Evolutionary conservation across 2,888 invertebrate species (phyloP), one percentile per base, ranked within the genome.

Genomic region (Caenorhabditis sp.): DNA sequence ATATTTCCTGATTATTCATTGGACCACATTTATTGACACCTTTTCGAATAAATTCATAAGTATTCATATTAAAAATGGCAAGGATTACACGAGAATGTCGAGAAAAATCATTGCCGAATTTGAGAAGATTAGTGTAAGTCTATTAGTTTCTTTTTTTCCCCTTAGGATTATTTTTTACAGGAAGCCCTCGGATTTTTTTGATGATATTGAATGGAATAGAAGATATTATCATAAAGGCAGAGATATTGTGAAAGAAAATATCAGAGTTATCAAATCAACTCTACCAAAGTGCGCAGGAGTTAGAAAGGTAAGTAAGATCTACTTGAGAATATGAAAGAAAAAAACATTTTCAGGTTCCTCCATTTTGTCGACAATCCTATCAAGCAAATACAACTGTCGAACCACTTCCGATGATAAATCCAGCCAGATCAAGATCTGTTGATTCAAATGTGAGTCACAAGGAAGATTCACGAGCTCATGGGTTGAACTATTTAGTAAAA

Each of bases 191-290:
- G 65, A 65, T 26, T 65, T 54, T 17, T 73, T 68, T 21, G 61
- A 65, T 8, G 68, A 68, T 50, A 68, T 68, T 12, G 65, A 73
- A 61, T 67, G 67, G 72, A 67, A 60, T 68, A 65, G 0, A 73
- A 60, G 62, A 27, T 78, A 68, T 52, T 73, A 76, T 67, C 60
- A 66, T 31, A 53, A 38, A 14, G 64, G 61, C 27, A 61, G 80
- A 25, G 77, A 80, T 57, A 80, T 80, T 50, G 75, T 80, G 1
- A 66, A 59, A 36, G 77, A 80, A 59, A 80, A 80, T 59, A 74
- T 76, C 20, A 59, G 80, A 20, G 59, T 67, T 5, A 69, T 75
- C 12, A 68, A 77, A 64, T 76, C 75, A 17, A 63, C 70, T 26
- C 70, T 66, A 50, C 77, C 80, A 12, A 27, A 67, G 27, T 56